phyloP scores from a whole-genome alignment of 2,797 vertebrate species.

The Calcarius lapponicus region DNA sequence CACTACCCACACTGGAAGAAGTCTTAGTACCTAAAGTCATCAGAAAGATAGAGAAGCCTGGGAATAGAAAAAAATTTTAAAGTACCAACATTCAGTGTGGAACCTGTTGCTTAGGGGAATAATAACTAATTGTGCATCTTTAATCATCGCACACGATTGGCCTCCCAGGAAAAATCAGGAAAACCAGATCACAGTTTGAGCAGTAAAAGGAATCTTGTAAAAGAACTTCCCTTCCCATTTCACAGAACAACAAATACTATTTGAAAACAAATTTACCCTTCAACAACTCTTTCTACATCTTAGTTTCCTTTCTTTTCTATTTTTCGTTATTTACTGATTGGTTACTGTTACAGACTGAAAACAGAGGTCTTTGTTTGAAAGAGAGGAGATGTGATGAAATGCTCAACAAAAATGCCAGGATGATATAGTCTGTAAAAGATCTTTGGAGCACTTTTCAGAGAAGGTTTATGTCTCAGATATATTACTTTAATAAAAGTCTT shows the following conservation, averaged over 20 bases:
- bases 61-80: not conserved
- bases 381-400: not conserved
- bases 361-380: not conserved
- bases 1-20: not conserved
- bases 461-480: not conserved
- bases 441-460: not conserved
- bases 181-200: not conserved
- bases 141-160: not conserved
- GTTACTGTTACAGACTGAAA: not conserved
- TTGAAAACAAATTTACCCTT: not conserved
- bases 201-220: not conserved
- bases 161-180: not conserved
- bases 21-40: not conserved
- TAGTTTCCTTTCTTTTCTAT: not conserved
- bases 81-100: not conserved
- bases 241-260: not conserved
- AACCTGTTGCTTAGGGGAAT: not conserved
- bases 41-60: not conserved
- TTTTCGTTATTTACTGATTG: not conserved
- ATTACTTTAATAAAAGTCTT: not conserved
- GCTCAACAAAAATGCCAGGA: not conserved
- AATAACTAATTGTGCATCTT: not conserved
- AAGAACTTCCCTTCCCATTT: not conserved
- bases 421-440: not conserved
- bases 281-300: not conserved